Evolutionary conservation across 1,140 invertebrate genomes (phyloP).

Genomic region (Bradynema listronoti): DNA sequence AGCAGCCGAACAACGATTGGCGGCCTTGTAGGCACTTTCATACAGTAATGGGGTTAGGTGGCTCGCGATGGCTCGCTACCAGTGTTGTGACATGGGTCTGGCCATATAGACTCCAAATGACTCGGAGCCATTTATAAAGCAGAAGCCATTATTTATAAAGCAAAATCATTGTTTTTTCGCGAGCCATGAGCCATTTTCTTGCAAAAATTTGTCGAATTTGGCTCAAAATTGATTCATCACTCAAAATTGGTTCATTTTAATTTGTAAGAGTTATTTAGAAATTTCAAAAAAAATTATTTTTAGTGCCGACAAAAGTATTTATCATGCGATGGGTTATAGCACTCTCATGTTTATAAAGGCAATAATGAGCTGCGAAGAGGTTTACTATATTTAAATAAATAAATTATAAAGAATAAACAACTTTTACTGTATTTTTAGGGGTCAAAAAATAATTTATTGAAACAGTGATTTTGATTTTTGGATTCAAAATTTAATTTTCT

Average conservation of each 20-base stretch:
- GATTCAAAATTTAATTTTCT: slow-evolving; percentile 68
- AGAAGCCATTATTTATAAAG: background rate
- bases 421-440: slow-evolving; percentile 59
- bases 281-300: slow-evolving; percentile 38
- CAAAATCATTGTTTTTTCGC: too few species aligned
- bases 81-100: too few species aligned
- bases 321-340: slow-evolving; percentile 80
- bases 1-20: slow-evolving; percentile 70
- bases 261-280: background rate
- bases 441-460: slow-evolving; percentile 70
- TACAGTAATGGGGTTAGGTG: too few species aligned
- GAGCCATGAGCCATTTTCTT: too few species aligned
- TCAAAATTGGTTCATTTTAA: too few species aligned
- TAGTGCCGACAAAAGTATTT: slow-evolving; percentile 75
- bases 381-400: slow-evolving; percentile 25
- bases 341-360: slow-evolving; percentile 82
- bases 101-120: too few species aligned
- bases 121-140: too few species aligned
- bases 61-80: too few species aligned
- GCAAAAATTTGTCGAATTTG: too few species aligned
- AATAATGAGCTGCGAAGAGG: slow-evolving; percentile 79
- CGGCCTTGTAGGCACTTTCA: too few species aligned
- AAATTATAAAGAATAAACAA: slow-evolving; percentile 8
- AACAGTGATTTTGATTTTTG: slow-evolving; percentile 70
- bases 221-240: too few species aligned